A percentile compares a stretch with the other conserved stretches of the same genome.
Conservation (phyloP, 2,888 invertebrate genomes). For the Stratiomys singularior region DNA sequence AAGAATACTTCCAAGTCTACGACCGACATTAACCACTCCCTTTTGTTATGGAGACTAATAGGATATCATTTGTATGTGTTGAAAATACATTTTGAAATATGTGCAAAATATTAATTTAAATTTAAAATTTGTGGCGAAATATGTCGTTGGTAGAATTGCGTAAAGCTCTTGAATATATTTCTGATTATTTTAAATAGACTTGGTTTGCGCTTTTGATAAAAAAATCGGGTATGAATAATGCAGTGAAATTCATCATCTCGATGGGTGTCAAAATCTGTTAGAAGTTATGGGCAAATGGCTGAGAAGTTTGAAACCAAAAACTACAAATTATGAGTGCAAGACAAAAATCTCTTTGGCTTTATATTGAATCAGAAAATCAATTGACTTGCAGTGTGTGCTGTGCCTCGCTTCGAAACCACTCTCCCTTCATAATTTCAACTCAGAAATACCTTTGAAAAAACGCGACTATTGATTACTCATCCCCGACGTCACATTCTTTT, state of each 20-base stretch:
- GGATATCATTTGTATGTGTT: constrained; percentile 40
- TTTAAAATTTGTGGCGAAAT: neutral
- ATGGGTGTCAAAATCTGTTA: no score
- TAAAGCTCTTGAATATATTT: constrained; percentile 1
- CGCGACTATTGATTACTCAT: constrained; percentile 13
- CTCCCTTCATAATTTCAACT: neutral
- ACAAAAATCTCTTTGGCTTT: no score
- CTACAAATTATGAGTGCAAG: no score
- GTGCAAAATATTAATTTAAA: constrained; percentile 41
- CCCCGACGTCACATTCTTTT: neutral
- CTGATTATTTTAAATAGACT: neutral
- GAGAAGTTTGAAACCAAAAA: no score
- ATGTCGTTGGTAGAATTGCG: neutral
- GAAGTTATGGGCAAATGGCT: no score
- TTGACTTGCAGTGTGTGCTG: no score
- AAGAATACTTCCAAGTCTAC: neutral
- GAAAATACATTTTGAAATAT: constrained; percentile 26
- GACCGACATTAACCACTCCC: constrained; percentile 12
- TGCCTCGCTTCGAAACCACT: no score
- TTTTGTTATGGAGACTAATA: constrained; percentile 39
- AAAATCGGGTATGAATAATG: neutral
- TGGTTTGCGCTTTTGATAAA: neutral
- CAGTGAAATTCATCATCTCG: neutral
- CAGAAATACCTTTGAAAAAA: neutral
- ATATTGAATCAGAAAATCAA: no score